A percentile compares a stretch with the other conserved stretches of the same genome.
Evolutionary conservation across 2,888 invertebrate species (phyloP).

Genomic region (Colletes collaris): DNA sequence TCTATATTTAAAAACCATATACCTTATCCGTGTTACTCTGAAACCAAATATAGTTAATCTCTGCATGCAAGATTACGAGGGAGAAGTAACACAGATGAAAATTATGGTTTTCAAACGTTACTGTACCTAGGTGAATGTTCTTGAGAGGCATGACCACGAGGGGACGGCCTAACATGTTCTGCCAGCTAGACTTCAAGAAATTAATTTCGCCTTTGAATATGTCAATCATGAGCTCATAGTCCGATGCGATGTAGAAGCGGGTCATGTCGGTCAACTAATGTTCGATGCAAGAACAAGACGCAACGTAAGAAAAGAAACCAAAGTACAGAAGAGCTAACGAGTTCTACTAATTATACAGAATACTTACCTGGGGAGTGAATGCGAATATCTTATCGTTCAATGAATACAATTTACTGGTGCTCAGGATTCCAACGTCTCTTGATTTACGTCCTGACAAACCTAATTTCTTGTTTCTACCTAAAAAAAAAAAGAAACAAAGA

Average conservation of each 20-base stretch:
- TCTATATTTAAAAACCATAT: conserved; percentile 57
- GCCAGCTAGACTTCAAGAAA: conserved; percentile 99
- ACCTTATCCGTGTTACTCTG: conserved; percentile 53
- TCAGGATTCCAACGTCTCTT: conserved; percentile 97
- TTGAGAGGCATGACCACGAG: conserved; percentile 95
- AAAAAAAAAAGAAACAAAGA: conserved; percentile 30
- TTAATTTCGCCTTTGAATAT: conserved; percentile 98
- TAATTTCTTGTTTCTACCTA: conserved; percentile 96
- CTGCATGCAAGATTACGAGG: conserved; percentile 20
- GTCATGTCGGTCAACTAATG: conserved; percentile 97
- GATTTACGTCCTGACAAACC: conserved; percentile 97
- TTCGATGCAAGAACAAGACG: conserved; percentile 70
- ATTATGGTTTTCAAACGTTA: conserved; percentile 66
- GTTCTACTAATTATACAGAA: not conserved
- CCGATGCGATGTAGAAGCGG: conserved; percentile 99
- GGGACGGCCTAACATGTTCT: conserved; percentile 98
- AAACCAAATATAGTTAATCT: conserved; percentile 10
- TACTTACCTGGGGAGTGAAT: conserved; percentile 97
- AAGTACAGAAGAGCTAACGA: conserved; percentile 38
- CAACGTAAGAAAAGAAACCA: conserved; percentile 68
- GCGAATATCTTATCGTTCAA: conserved; percentile 98
- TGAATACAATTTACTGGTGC: conserved; percentile 98
- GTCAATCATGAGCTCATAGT: conserved; percentile 98
- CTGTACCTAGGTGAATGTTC: conserved; percentile 94
- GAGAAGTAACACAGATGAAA: conserved; percentile 55